Percentiles rank a stretch among this genome's conserved stretches.
Evolutionary conservation across 2,888 invertebrate genomes (phyloP).

Genomic region (Pristionchus mayeri): DNA sequence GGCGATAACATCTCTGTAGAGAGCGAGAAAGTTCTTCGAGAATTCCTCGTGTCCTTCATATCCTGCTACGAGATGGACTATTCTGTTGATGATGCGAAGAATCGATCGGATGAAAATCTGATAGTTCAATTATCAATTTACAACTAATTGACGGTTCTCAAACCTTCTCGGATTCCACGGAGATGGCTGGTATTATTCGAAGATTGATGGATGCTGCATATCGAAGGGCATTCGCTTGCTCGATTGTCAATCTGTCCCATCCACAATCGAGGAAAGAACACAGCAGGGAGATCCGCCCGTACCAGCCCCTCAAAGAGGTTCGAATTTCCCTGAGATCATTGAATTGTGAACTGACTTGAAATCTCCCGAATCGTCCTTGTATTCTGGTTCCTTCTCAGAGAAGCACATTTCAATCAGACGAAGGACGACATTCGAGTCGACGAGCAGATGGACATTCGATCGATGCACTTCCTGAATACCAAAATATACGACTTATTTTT

Average conservation of each 20-base stretch:
- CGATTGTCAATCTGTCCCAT: neutral
- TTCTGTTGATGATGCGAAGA: neutral
- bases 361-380: neutral
- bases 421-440: neutral
- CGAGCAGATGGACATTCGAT: neutral
- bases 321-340: neutral
- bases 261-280: neutral
- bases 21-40: neutral
- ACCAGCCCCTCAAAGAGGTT: neutral
- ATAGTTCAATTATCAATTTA: neutral
- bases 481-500: neutral
- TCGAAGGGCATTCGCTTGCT: neutral
- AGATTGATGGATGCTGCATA: neutral
- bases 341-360: neutral
- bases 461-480: neutral
- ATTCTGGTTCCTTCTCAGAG: neutral
- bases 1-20: neutral
- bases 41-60: constrained; percentile 10
- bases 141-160: too few relatives aligned
- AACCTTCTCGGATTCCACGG: neutral
- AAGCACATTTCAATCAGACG: constrained; percentile 17
- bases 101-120: constrained; percentile 32
- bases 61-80: neutral
- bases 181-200: neutral
- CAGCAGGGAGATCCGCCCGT: neutral